Evolutionary conservation across 2,888 invertebrate genomes (phyloP).

Genomic region (Capitulum mitella): DNA sequence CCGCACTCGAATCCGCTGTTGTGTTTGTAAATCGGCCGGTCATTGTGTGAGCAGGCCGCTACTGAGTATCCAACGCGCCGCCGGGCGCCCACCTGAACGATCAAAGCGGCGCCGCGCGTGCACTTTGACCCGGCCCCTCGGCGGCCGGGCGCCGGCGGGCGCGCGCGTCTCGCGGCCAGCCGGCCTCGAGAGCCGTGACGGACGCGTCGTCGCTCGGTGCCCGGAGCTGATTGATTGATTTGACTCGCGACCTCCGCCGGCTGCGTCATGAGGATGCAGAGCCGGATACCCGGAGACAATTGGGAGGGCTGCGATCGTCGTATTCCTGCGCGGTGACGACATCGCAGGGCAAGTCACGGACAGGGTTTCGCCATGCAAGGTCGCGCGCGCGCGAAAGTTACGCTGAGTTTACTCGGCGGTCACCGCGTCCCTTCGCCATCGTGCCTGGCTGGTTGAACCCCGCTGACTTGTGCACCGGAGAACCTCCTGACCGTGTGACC

Average conservation of each 20-base stretch:
- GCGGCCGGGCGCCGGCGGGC: background rate
- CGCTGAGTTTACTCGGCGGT: too few relatives aligned
- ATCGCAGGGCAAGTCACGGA: too few relatives aligned
- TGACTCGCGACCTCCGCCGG: background rate
- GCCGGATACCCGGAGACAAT: background rate
- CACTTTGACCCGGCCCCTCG: background rate
- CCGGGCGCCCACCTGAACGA: conserved; percentile 24
- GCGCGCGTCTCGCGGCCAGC: background rate
- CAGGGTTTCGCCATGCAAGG: too few relatives aligned
- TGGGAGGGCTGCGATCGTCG: background rate
- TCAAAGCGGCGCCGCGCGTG: conserved; percentile 18
- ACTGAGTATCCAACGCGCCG: background rate
- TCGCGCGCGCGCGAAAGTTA: too few relatives aligned
- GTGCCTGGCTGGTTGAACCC: too few relatives aligned
- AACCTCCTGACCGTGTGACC: too few relatives aligned
- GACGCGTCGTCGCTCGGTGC: background rate
- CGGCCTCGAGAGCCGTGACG: background rate
- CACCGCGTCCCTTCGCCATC: too few relatives aligned
- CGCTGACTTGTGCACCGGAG: too few relatives aligned
- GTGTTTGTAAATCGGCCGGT: background rate
- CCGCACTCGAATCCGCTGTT: conserved; percentile 14
- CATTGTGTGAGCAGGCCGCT: conserved; percentile 2
- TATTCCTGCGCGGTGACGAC: too few relatives aligned
- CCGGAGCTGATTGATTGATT: background rate
- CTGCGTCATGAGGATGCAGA: too few relatives aligned